Base-by-base conservation (phyloP, 1,140 invertebrate genomes). In the Chironomus striatipennis region DNA sequence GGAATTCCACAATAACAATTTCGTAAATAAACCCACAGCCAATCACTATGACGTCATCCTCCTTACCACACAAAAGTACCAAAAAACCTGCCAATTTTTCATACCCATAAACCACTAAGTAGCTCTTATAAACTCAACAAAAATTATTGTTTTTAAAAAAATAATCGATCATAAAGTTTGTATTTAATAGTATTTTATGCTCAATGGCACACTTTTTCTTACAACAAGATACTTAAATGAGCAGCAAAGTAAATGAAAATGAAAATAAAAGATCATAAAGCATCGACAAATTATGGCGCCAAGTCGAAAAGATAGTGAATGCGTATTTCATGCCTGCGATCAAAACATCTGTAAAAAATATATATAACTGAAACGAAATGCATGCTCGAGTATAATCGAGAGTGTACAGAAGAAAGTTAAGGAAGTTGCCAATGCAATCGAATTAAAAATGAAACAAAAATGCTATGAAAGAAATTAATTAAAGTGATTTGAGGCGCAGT, bases 251-350 rank as follows among this genome's bases (percentile, higher is more conserved):
- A 57, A 57, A 57, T 57, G 47, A n/a, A 57, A n/a, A 57, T 34
- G 47, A 12, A 57, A 57, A n/a, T n/a, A 57, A 57, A n/a, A 57
- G 47, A 57, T 57, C 47, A n/a, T 57, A 57, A 57, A 57, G n/a
- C 12, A 57, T 57, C 47, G 47, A 57, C 47, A 57, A 57, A 57
- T 57, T 57, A 57, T 57, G 47, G 47, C 47, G 47, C 47, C 47
- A 57, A 57, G 47, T n/a, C 5, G 47, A 12, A 57, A 12, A 5
- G 12, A 12, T 57, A n/a, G 47, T 57, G n/a, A 57, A 57, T 57
- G 47, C 47, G 47, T 57, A 57, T n/a, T 57, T 57, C 12, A 57
- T 57, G 47, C 47, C 12, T 57, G 47, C 47, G 12, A 57, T 57
- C 10, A 34, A 34, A 34, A 34, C 24, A 34, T 34, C 24, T 34